Evolutionary conservation across 2,888 invertebrate species (phyloP), one percentile per base, ranked within the genome.

Genomic region (Stenodema calcarata): DNA sequence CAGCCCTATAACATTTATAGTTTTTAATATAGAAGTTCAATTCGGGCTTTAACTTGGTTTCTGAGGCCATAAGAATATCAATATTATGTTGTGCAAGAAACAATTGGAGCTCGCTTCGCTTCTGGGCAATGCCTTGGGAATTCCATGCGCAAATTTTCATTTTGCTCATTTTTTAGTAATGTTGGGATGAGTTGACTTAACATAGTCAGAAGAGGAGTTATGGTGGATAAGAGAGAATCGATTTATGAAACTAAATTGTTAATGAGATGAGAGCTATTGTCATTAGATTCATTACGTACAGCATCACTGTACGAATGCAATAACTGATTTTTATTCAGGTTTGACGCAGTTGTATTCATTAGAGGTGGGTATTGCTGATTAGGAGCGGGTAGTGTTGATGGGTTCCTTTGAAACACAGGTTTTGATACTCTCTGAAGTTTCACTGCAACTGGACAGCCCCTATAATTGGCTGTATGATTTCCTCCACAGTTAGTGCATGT

Each of bases 71-170:
- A n/a, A n/a, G n/a, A n/a, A n/a, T n/a, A n/a, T n/a, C n/a, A n/a
- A n/a, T n/a, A n/a, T n/a, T n/a, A n/a, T n/a, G n/a, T n/a, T n/a
- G n/a, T n/a, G n/a, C 14, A n/a, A 73, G 27, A 28, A 35, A 73
- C 41, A 73, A 14, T 35, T 73, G 27, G 30, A 73, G 41, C 27
- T 73, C 73, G 18, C 27, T 73, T 6, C 41, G 41, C n/a, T 73
- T 73, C 18, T 73, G 73, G 30, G 73, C 18, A 73, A 73, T 73
- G 41, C 73, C 28, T 27, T 73, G 73, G 1, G 35, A 73, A 73
- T 73, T 73, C 73, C 73, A 73, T n/a, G 73, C 27, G 73, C 73
- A 27, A 16, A 73, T 73, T 73, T 73, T 73, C 16, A 73, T n/a
- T 30, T 12, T n/a, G 18, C 27, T 73, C 73, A 73, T 73, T 73